Evolutionary conservation across 2,888 invertebrate species (phyloP).

Genomic region (Cerceris rybyensis): DNA sequence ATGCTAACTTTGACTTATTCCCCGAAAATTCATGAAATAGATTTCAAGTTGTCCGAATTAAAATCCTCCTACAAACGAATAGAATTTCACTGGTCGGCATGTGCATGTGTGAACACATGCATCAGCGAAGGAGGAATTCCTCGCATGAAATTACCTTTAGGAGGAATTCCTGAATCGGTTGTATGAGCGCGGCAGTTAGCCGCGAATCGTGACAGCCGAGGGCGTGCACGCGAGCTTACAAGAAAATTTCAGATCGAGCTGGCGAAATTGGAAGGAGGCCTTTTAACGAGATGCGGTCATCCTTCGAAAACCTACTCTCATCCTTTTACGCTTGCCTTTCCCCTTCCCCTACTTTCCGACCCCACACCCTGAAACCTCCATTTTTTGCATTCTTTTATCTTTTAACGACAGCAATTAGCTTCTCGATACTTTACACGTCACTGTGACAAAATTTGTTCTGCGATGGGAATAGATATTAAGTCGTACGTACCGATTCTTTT

Average conservation of each 20-base stretch:
- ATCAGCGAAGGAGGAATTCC: constrained; percentile 74
- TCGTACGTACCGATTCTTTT: no score
- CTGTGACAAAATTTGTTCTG: not conserved
- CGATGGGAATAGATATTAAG: no score
- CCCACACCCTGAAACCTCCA: no score
- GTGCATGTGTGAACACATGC: constrained; percentile 55
- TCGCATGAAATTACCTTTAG: constrained; percentile 78
- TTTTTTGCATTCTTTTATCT: not conserved
- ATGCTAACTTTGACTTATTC: no score
- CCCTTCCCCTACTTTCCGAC: not conserved
- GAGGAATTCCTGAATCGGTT: constrained; percentile 80
- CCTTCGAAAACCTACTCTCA: constrained; percentile 60
- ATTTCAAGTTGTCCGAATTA: constrained; percentile 41
- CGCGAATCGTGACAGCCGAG: constrained; percentile 81
- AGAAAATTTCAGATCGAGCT: constrained; percentile 81
- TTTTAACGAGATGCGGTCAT: constrained; percentile 76
- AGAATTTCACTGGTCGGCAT: constrained; percentile 43
- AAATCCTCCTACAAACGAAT: constrained; percentile 37
- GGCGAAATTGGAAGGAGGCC: constrained; percentile 77
- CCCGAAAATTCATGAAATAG: no score
- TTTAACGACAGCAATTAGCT: constrained; percentile 13
- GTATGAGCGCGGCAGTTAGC: constrained; percentile 79
- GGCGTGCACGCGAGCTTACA: constrained; percentile 81
- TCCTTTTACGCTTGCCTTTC: constrained; percentile 50
- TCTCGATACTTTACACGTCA: constrained; percentile 6